A percentile compares a stretch with the other conserved stretches of the same genome.
These are phyloP conservation scores for Anisognathus igniventris DNA, from an alignment of 2,797 vertebrate species.

Conservation along the genomic window DNA sequence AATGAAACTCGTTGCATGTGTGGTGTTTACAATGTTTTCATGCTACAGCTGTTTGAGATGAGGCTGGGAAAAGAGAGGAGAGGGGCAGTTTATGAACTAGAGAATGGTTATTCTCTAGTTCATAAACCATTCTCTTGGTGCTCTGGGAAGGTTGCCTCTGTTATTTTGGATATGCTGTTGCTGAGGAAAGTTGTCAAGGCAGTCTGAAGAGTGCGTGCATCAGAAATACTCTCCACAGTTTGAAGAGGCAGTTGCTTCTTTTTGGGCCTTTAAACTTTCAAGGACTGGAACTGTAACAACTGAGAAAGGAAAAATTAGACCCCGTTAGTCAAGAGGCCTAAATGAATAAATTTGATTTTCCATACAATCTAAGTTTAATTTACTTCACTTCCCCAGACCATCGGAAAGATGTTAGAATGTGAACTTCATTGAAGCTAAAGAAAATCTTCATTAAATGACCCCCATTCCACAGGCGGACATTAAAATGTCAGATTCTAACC, in stretches of 20 bases:
- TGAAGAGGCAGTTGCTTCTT: neutral
- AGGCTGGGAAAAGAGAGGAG: neutral
- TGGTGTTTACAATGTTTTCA: neutral
- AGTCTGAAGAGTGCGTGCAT: neutral
- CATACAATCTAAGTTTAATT: neutral
- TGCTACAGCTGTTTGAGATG: neutral
- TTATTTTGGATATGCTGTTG: neutral
- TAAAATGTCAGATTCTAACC: neutral
- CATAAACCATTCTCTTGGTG: neutral
- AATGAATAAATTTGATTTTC: neutral
- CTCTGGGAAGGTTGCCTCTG: neutral
- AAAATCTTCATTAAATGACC: neutral
- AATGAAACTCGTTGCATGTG: neutral
- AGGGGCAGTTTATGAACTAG: neutral
- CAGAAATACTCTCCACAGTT: neutral
- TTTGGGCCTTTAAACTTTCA: neutral
- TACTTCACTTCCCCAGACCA: neutral
- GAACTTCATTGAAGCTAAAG: neutral
- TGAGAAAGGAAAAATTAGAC: neutral
- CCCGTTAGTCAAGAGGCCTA: neutral
- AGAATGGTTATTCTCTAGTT: neutral
- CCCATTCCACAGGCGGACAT: neutral
- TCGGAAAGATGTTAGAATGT: neutral
- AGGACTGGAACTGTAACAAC: neutral
- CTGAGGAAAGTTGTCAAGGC: neutral